Conservation (phyloP, 2,888 invertebrate genomes). For the Tetragonula carbonaria region DNA sequence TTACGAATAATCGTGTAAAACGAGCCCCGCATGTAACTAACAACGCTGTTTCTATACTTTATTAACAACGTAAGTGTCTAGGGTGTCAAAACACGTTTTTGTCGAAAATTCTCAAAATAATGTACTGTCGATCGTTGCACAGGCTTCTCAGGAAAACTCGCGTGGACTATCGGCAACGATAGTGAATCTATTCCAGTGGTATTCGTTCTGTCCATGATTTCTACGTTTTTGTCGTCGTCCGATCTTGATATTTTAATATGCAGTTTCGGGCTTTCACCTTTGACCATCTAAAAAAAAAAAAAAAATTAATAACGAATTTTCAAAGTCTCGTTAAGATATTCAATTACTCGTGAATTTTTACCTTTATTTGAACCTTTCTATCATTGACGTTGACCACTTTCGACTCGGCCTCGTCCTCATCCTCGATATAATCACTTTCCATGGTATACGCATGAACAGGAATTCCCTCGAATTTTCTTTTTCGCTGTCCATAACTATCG, state of each 20-base stretch:
- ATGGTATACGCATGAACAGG: constrained; percentile 38
- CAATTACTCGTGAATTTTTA: constrained; percentile 30
- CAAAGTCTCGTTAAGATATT: too few relatives aligned
- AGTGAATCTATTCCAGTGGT: neutral
- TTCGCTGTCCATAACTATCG: constrained; percentile 39
- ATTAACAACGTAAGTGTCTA: too few relatives aligned
- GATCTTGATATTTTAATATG: constrained; percentile 73
- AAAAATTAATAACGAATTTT: neutral
- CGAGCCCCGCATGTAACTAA: too few relatives aligned
- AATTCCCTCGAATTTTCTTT: constrained; percentile 56
- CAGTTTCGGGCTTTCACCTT: constrained; percentile 65
- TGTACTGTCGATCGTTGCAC: neutral
- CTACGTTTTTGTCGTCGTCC: constrained; percentile 54
- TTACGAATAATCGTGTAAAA: too few relatives aligned
- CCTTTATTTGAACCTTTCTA: constrained; percentile 70
- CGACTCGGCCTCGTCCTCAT: constrained; percentile 59
- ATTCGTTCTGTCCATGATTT: constrained; percentile 40
- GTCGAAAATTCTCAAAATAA: neutral
- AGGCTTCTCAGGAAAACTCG: constrained; percentile 3
- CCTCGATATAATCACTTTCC: constrained; percentile 65
- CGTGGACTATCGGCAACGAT: neutral
- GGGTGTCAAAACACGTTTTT: neutral
- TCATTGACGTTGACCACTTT: constrained; percentile 59
- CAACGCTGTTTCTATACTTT: too few relatives aligned
- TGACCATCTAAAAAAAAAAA: constrained; percentile 53